Percentiles rank a stretch among this genome's conserved stretches.
phyloP scores from a whole-genome alignment of 1,140 invertebrate species.

The Cyclina sinensis region DNA sequence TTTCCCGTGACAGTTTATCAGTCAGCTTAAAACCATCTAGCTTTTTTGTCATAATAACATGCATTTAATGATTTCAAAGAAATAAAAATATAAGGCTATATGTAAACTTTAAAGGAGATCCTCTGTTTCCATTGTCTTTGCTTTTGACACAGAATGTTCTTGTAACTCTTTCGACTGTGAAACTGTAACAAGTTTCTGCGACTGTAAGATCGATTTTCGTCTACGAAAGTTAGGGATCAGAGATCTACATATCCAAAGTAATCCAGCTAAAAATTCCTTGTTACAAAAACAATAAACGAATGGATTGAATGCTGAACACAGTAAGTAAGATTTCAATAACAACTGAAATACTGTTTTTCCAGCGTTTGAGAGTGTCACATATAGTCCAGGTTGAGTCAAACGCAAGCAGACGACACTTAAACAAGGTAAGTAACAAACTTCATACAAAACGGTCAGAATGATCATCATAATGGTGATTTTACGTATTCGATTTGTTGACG shows the following conservation, averaged over 20 bases:
- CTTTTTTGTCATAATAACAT: too few relatives aligned
- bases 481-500: constrained; percentile 23
- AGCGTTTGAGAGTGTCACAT: neutral
- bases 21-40: too few relatives aligned
- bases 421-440: constrained; percentile 19
- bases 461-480: constrained; percentile 42
- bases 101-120: too few relatives aligned
- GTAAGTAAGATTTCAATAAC: constrained; percentile 15
- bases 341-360: constrained; percentile 16
- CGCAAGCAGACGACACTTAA: neutral
- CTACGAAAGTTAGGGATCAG: neutral
- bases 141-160: neutral
- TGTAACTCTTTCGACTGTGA: neutral
- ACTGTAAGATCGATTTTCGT: constrained; percentile 10
- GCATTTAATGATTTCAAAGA: too few relatives aligned
- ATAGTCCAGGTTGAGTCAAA: neutral
- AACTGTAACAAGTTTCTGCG: constrained; percentile 7
- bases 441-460: constrained; percentile 7
- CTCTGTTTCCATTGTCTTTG: neutral
- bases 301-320: constrained; percentile 34
- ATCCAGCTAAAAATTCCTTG: constrained; percentile 21
- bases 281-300: constrained; percentile 45
- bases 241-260: neutral
- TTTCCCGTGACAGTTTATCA: too few relatives aligned
- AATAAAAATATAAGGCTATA: too few relatives aligned